Base-by-base conservation (phyloP, 2,888 invertebrate genomes). In the Melinopterus prodromus region DNA sequence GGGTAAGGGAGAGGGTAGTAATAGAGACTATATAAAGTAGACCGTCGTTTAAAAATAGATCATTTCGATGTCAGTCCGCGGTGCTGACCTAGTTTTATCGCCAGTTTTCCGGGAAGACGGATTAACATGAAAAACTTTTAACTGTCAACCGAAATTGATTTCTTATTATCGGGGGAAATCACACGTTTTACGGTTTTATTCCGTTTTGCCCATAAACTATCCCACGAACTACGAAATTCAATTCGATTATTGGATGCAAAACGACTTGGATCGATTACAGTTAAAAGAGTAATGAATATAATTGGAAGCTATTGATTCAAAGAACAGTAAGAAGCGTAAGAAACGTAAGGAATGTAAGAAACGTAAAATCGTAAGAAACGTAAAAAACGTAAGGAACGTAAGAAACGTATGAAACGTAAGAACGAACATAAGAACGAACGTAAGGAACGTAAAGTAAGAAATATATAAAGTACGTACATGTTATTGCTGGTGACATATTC, bases 61-160 rank as follows among this genome's bases (percentile, higher is more conserved):
- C 53, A 53, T 53, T 53, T 53, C 53, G 53, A 3, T 53, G 53
- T 53, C 53, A 53, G 53, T 4, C 12, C 53, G 53, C 53, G 53
- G 53, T 4, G 53, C 53, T 53, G 53, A 53, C 53, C 53, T 12
- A 53, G 53, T 53, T 53, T 12, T 12, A 12, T 4, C 53, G 53
- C 7, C 53, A 12, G 53, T 53, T 53, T 53, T 9, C 53, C 26
- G 26, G 53, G 53, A 53, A 35, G n/a, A 16, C 72, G 72, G 35
- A 72, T 26, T 72, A 26, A 72, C 26, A 26, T 72, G 16, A 72
- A 72, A 72, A 72, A 72, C 14, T 72, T 26, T 26, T 36, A 72
- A 72, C 72, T 72, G n/a, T 72, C 72, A 16, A 72, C 72, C 9
- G n/a, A 74, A 16, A 71, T 71, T 71, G 16, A 71, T 16, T 71